Conservation (phyloP, 2,113 vertebrate species). For the Apteryx owenii region DNA sequence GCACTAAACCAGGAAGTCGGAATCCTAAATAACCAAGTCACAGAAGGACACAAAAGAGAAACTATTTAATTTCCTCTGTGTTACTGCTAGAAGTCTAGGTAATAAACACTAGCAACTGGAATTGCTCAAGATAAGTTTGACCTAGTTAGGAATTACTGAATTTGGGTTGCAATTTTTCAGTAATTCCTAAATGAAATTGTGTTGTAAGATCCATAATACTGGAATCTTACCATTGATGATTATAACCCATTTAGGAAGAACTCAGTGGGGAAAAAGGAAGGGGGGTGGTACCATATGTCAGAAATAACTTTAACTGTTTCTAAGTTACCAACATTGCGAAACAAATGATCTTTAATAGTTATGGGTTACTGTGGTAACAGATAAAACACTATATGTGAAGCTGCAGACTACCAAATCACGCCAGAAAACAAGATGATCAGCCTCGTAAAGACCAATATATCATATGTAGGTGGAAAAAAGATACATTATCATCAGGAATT, state of each 20-base stretch:
- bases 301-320: not conserved
- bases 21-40: not conserved
- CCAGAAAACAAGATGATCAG: not conserved
- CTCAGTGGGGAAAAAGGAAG: not conserved
- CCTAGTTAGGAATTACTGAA: not conserved
- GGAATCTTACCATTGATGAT: not conserved
- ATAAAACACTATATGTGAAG: not conserved
- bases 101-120: not conserved
- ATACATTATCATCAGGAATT: not conserved
- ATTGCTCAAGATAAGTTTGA: not conserved
- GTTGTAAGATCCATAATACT: not conserved
- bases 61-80: not conserved
- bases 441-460: not conserved
- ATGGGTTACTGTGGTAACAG: not conserved
- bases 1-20: not conserved
- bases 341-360: not conserved
- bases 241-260: not conserved
- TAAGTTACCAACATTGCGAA: not conserved
- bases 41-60: not conserved
- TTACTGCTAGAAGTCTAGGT: not conserved
- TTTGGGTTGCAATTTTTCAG: not conserved
- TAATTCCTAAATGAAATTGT: not conserved
- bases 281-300: not conserved
- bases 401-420: not conserved
- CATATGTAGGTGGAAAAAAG: not conserved